phyloP scores from a whole-genome alignment of 92 coral and sea anemone species.

The Porites rus region DNA sequence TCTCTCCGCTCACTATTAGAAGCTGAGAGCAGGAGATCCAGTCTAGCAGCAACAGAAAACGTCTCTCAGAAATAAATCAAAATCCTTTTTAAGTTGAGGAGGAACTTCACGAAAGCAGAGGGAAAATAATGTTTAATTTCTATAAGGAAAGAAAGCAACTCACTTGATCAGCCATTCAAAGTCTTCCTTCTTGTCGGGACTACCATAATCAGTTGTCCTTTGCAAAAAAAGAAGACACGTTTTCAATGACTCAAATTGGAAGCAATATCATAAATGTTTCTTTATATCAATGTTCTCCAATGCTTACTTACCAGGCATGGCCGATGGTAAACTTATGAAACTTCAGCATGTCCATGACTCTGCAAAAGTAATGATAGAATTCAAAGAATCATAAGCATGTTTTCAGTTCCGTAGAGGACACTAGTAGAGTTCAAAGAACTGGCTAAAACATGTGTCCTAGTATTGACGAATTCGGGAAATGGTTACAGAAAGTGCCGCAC shows the following conservation, averaged over 20 bases:
- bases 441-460: too few relatives aligned
- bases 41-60: not conserved
- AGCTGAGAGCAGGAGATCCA: not conserved
- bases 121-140: not conserved
- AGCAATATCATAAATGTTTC: too few relatives aligned
- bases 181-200: conserved; percentile 91
- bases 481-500: too few relatives aligned
- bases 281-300: too few relatives aligned
- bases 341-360: conserved; percentile 98
- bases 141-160: conserved; percentile 19
- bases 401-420: too few relatives aligned
- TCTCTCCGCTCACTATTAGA: not conserved
- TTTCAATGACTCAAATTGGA: not conserved
- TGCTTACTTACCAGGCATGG: conserved; percentile 89
- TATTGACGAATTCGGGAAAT: too few relatives aligned
- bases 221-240: not conserved
- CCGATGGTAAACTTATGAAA: conserved; percentile 99
- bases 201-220: conserved; percentile 98
- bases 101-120: not conserved
- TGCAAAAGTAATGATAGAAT: conserved; percentile 15
- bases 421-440: too few relatives aligned
- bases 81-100: not conserved
- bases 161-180: conserved; percentile 97
- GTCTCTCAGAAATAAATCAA: too few relatives aligned
- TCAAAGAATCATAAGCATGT: not conserved